These are phyloP conservation scores for Drosophila sp. DNA, from an alignment of 1,140 invertebrate genomes.

Conservation along the genomic window DNA sequence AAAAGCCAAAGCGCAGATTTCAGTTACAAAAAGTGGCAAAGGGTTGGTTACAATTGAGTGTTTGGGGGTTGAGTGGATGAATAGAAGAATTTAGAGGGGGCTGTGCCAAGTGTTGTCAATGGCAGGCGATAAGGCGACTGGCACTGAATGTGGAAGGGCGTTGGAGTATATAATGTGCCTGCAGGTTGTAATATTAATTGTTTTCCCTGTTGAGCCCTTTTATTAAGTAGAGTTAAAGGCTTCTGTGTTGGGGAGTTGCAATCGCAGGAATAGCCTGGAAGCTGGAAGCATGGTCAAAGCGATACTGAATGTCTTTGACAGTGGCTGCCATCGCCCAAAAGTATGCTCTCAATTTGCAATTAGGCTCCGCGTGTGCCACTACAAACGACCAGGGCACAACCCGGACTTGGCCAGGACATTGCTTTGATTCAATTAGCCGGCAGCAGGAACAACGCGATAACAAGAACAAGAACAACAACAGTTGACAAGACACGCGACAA, in stretches of 20 bases:
- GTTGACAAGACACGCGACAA: slow-evolving; percentile 26
- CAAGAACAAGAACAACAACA: slow-evolving; percentile 10
- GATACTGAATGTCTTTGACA: slow-evolving; percentile 75
- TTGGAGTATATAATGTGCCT: slow-evolving; percentile 69
- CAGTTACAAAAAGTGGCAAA: slow-evolving; percentile 26
- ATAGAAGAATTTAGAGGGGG: not conserved
- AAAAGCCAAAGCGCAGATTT: slow-evolving; percentile 40
- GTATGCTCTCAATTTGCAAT: slow-evolving; percentile 77
- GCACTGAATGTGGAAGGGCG: slow-evolving; percentile 5
- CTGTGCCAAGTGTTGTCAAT: slow-evolving; percentile 60
- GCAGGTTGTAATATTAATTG: slow-evolving; percentile 81
- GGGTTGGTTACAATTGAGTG: slow-evolving; percentile 2
- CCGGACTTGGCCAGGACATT: slow-evolving; percentile 31
- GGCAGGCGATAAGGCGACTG: slow-evolving; percentile 64
- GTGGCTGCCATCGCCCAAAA: slow-evolving; percentile 57
- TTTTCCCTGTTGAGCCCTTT: slow-evolving; percentile 68
- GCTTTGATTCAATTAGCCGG: slow-evolving; percentile 78
- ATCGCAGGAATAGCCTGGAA: not conserved
- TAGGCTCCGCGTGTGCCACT: slow-evolving; percentile 58
- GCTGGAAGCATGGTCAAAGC: slow-evolving; percentile 18
- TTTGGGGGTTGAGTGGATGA: not conserved
- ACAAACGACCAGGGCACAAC: slow-evolving; percentile 44
- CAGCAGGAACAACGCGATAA: slow-evolving; percentile 22
- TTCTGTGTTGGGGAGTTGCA: slow-evolving; percentile 13
- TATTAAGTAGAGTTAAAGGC: slow-evolving; percentile 60